Conservation (phyloP, 2,797 vertebrate genomes). For the Harpagifer antarcticus region DNA sequence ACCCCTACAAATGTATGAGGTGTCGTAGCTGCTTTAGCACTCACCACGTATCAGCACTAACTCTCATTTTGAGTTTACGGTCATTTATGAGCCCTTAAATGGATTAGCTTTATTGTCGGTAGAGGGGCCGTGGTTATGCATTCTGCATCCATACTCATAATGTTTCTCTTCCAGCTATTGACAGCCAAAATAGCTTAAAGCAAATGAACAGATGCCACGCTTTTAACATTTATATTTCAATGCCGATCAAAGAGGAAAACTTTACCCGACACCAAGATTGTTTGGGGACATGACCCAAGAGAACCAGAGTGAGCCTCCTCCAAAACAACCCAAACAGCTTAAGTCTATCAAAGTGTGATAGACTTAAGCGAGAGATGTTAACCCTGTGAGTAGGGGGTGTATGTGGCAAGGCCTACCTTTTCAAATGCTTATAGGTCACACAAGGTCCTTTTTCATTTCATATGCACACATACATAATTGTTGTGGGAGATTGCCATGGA, state of each 20-base stretch:
- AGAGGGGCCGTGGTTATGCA: constrained; percentile 46
- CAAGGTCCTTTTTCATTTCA: constrained; percentile 53
- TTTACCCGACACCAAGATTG: constrained; percentile 56
- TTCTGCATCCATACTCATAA: constrained; percentile 34
- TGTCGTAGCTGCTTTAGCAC: constrained; percentile 40
- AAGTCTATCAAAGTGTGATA: constrained; percentile 55
- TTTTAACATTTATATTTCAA: not conserved
- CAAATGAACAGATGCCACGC: constrained; percentile 39
- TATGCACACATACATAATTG: constrained; percentile 74
- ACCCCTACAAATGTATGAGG: constrained; percentile 46
- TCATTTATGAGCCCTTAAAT: constrained; percentile 69
- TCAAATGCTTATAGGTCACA: constrained; percentile 43
- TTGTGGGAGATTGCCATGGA: constrained; percentile 75
- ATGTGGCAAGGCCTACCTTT: constrained; percentile 8
- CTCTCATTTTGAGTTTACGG: constrained; percentile 46
- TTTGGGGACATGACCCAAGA: constrained; percentile 61
- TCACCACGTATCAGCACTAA: constrained; percentile 46
- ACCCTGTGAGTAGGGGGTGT: constrained; percentile 41
- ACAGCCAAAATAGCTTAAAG: constrained; percentile 40
- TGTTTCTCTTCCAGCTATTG: constrained; percentile 39
- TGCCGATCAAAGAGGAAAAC: constrained; percentile 64
- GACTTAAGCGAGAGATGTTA: too few species aligned
- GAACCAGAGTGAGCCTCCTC: constrained; percentile 45
- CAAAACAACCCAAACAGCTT: constrained; percentile 57
- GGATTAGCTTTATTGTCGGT: constrained; percentile 66